Evolutionary conservation across 1,140 invertebrate genomes (phyloP), one percentile per base, ranked within the genome.

Genomic region (Dreissena polymorpha): DNA sequence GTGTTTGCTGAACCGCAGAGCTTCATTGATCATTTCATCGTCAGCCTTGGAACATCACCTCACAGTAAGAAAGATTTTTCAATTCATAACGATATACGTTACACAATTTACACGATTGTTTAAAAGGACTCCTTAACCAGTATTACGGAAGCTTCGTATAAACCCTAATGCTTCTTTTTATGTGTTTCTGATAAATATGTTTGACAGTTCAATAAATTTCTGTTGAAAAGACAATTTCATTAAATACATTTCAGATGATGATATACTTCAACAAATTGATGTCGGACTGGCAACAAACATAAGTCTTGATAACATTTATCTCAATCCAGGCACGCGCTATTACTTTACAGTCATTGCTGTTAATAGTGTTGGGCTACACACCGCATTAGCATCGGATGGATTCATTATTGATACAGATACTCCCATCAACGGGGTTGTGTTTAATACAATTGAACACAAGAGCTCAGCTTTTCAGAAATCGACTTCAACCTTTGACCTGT

Each of bases 1-100:
- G 84, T 85, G 10, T 87, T 87, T 51, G n/a, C 0, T n/a, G 86
- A 87, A n/a, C 27, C 23, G 29, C 70, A 85, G 53, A 80, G 79
- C 49, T 5, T 21, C 23, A 68, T 87, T 6, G 14, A 13, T 14
- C 13, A 68, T 25, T 87, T 80, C 64, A n/a, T 65, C 6, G 39
- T 87, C 2, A 57, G 65, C 72, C n/a, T 83, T 13, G 86, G 86
- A 13, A 84, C 81, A 16, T 72, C 71, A 51, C 86, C 84, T 7
- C n/a, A 68, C 49, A 73, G 86, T 85, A 72, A 60, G 21, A 21
- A 25, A 25, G 16, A n/a, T 49, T 39, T 16, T n/a, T n/a, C n/a
- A 16, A 27, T 12, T 5, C 49, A 39, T 29, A 18, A 39, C 21
- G 6, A 39, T 71, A n/a, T 39, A 21, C 14, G n/a, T 39, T 39